These are phyloP conservation scores for Mystacornis crossleyi DNA, from an alignment of 2,113 vertebrate species.

Conservation along the genomic window DNA sequence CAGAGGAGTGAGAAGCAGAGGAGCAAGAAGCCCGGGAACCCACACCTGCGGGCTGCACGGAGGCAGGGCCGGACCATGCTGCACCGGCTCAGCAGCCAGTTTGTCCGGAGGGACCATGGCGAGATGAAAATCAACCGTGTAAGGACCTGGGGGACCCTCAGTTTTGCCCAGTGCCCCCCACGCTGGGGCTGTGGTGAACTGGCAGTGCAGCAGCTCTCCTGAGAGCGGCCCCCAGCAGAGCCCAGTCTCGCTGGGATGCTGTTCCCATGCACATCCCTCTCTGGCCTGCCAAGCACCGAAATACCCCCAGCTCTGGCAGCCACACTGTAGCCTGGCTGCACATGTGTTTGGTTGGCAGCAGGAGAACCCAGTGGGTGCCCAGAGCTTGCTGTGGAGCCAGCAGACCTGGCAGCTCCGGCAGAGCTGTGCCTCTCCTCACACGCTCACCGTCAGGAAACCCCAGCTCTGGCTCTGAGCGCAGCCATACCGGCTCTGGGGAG, in stretches of 20 bases:
- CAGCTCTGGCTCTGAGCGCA: not conserved
- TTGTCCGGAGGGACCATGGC: conserved; percentile 75
- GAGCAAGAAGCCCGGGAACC: conserved; percentile 72
- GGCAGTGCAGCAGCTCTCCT: not conserved
- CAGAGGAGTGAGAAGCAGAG: conserved; percentile 74
- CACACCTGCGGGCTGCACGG: conserved; percentile 74
- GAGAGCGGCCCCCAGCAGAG: not conserved
- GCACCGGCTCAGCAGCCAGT: conserved; percentile 81
- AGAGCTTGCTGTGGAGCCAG: not conserved
- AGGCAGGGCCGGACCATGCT: conserved; percentile 80
- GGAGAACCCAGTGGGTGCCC: not conserved
- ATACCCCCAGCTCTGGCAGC: not conserved
- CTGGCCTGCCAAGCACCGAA: fast-evolving
- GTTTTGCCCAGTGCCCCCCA: fast-evolving
- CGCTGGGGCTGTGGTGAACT: not conserved
- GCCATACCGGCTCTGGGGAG: not conserved
- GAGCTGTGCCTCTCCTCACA: not conserved
- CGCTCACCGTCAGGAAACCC: not conserved
- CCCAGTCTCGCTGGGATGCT: not conserved
- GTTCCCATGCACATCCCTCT: not conserved
- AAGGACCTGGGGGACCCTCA: conserved; percentile 48
- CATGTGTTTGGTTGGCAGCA: not conserved
- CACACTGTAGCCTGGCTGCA: not conserved
- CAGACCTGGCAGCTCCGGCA: not conserved
- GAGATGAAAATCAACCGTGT: conserved; percentile 83